phyloP scores from a whole-genome alignment of 2,113 vertebrate genomes.

The Neotragus moschatus region DNA sequence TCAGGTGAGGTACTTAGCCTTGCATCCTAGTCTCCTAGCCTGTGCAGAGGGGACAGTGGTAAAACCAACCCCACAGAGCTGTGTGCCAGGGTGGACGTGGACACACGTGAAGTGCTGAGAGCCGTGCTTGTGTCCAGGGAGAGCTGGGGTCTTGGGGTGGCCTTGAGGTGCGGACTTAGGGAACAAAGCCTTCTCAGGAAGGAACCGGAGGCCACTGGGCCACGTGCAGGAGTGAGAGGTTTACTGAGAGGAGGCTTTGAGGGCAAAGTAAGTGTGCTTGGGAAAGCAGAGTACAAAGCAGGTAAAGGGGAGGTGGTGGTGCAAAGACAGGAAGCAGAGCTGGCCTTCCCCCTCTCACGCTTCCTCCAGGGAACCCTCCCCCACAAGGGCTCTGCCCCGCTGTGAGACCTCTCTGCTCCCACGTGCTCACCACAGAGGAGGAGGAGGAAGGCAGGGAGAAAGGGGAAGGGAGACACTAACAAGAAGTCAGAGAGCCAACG shows the following conservation, averaged over 20 bases:
- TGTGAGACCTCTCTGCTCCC: neutral
- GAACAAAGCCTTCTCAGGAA: neutral
- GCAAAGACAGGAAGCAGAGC: neutral
- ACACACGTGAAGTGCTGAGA: neutral
- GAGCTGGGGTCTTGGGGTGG: neutral
- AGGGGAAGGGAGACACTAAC: neutral
- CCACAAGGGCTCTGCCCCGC: neutral
- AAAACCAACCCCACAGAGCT: neutral
- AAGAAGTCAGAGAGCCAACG: neutral
- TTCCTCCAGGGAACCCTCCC: neutral
- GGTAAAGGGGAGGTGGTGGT: neutral
- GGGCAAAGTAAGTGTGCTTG: neutral
- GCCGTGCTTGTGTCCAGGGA: fast-evolving
- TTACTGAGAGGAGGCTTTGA: neutral
- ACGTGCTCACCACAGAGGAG: neutral
- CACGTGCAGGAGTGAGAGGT: neutral
- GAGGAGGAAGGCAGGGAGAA: neutral
- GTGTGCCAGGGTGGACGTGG: neutral
- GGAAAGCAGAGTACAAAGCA: neutral
- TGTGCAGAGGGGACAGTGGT: neutral
- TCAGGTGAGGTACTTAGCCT: neutral
- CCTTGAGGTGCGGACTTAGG: neutral
- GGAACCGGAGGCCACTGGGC: neutral
- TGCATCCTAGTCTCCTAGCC: neutral
- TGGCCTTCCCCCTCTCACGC: neutral